Evolutionary conservation across 1,140 invertebrate species (phyloP).

Genomic region (Lethrus apterus): DNA sequence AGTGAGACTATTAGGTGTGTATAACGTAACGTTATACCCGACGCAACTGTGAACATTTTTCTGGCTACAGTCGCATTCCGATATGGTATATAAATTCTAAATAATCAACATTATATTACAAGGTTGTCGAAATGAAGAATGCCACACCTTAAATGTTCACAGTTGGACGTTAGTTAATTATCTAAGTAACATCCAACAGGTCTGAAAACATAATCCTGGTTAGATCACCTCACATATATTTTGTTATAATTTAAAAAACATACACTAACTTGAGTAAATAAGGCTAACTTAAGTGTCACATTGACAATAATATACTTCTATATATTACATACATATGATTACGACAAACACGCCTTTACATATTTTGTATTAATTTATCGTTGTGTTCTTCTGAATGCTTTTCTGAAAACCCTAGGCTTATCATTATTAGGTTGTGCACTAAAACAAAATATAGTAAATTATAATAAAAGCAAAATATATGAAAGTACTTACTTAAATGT

Average conservation of each 20-base stretch:
- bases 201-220: constrained; percentile 12
- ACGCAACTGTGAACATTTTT: constrained; percentile 26
- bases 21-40: constrained; percentile 13
- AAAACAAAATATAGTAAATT: constrained; percentile 3
- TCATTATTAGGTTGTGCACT: constrained; percentile 12
- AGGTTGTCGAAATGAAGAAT: constrained; percentile 21
- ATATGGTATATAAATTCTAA: constrained; percentile 27
- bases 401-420: constrained; percentile 19
- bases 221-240: constrained; percentile 1
- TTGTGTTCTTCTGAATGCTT: constrained; percentile 23
- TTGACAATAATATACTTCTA: constrained; percentile 3
- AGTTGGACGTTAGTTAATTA: constrained; percentile 19
- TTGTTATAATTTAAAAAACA: constrained; percentile 6
- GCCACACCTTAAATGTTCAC: constrained; percentile 26
- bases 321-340: constrained; percentile 8
- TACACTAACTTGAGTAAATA: constrained; percentile 10
- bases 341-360: neutral
- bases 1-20: constrained; percentile 18
- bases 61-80: constrained; percentile 21
- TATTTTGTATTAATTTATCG: constrained; percentile 12
- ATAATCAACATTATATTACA: constrained; percentile 31
- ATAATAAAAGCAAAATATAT: constrained; percentile 2
- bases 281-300: constrained; percentile 6
- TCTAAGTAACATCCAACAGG: constrained; percentile 18
- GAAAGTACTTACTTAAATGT: constrained; percentile 18